A percentile compares a stretch with the other conserved stretches of the same genome.
Evolutionary conservation across 2,113 vertebrate species (phyloP).

Genomic region (Pollimyrus isidori): DNA sequence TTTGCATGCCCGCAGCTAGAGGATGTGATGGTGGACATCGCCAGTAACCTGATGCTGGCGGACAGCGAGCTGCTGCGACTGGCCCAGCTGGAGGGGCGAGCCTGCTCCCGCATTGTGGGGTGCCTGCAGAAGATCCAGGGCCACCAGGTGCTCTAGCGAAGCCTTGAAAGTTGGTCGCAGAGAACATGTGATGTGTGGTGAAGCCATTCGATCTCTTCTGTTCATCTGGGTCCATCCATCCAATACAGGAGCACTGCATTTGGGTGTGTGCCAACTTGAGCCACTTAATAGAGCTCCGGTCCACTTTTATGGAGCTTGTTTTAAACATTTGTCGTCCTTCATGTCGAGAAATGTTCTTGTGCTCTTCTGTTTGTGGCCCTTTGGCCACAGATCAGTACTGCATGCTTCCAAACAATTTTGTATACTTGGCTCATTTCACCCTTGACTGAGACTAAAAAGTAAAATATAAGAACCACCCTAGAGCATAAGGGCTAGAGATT

Average conservation of each 20-base stretch:
- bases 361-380: not conserved
- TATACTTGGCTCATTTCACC: not conserved
- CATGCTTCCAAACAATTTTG: not conserved
- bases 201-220: not conserved
- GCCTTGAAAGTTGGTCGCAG: not conserved
- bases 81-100: conserved; percentile 82
- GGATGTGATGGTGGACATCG: conserved; percentile 90
- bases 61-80: conserved; percentile 85
- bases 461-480: not conserved
- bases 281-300: not conserved
- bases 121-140: conserved; percentile 79
- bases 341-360: not conserved
- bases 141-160: conserved; percentile 62
- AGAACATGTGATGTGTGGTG: not conserved
- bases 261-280: not conserved
- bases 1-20: conserved; percentile 66
- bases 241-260: not conserved
- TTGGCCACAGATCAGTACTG: not conserved
- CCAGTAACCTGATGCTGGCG: conserved; percentile 90
- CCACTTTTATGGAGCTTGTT: not conserved
- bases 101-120: conserved; percentile 80
- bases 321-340: not conserved
- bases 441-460: not conserved
- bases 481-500: not conserved
- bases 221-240: not conserved